phyloP scores from a whole-genome alignment of 2,888 invertebrate species.

The Bedellia somnulentella region DNA sequence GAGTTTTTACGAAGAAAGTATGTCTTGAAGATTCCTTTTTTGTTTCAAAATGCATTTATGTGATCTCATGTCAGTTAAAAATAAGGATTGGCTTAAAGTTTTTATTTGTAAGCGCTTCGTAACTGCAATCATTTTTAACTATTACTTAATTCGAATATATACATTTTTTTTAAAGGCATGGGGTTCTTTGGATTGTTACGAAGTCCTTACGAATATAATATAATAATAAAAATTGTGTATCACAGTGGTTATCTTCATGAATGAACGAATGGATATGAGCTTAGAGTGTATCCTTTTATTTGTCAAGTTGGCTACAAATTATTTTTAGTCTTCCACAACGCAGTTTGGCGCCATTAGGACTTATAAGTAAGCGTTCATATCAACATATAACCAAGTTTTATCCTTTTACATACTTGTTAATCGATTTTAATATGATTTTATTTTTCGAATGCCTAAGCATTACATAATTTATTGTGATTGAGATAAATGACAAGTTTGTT shows the following conservation, averaged over 20 bases:
- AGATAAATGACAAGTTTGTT: too few species aligned
- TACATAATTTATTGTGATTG: too few species aligned
- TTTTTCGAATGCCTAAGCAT: too few species aligned
- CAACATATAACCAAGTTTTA: not conserved
- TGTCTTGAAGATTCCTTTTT: constrained; percentile 19
- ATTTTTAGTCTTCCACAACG: constrained; percentile 55
- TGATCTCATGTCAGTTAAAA: constrained; percentile 43
- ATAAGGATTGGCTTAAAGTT: too few species aligned
- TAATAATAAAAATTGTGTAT: not conserved
- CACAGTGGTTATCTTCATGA: constrained; percentile 12
- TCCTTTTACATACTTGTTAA: not conserved
- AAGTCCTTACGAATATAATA: constrained; percentile 3
- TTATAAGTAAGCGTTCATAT: constrained; percentile 11
- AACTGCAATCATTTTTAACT: too few species aligned
- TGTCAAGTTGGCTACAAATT: constrained; percentile 55
- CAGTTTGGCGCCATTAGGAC: constrained; percentile 19
- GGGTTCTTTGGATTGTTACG: constrained; percentile 1
- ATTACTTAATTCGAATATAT: too few species aligned
- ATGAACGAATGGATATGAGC: constrained; percentile 20
- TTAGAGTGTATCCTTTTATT: constrained; percentile 29
- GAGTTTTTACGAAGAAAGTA: constrained; percentile 10
- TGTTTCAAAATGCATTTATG: constrained; percentile 41
- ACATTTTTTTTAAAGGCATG: not conserved
- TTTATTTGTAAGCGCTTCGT: too few species aligned
- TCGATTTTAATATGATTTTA: not conserved